Evolutionary conservation across 2,797 vertebrate genomes (phyloP), one percentile per base, ranked within the genome.

Genomic region (Aulostomus chinensis): DNA sequence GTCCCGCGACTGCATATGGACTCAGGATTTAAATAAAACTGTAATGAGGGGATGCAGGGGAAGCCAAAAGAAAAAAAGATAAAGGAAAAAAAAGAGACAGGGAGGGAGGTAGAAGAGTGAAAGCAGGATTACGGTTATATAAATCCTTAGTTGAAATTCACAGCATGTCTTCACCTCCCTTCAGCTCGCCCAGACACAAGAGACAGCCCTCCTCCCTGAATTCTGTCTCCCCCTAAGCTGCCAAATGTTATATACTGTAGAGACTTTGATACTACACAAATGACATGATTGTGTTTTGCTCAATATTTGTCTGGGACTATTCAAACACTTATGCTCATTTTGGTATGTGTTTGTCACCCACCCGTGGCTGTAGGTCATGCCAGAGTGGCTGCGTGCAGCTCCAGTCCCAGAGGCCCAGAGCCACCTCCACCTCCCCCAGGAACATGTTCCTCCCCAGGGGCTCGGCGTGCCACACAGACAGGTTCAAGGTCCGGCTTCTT

Each of bases 401-500:
- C 96, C 95, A 98, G 84, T 97, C 92, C 95, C 94, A 98, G 16
- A 86, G 34, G 1, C 80, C 83, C 81, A 98, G 83, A 0, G 81
- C 63, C 22, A 96, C 80, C 84, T 97, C 94, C 49, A 94, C 94
- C 81, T 98, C 96, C 2, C 97, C 97, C 65, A 99, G 84, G 68
- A 99, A 99, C 43, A 96, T 60, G 34, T 98, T 99, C 66, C 93
- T 92, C 48, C 93, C 89, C 72, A 98, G 77, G 64, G 91, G 78
- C 63, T 93, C 94, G 0, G 92, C 88, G 62, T 99, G 96, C 97
- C 97, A 99, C 80, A 98, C 96, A 0, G 97, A 98, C 51, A 98
- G 73, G 79, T 94, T 98, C 73, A 99, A 80, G 13, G 94, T 92
- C 22, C 96, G 92, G 17, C 92, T 88, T 36, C 77, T 81, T 45